These are phyloP conservation scores for Tichodroma muraria DNA, from an alignment of 2,113 vertebrate species.

Conservation along the genomic window DNA sequence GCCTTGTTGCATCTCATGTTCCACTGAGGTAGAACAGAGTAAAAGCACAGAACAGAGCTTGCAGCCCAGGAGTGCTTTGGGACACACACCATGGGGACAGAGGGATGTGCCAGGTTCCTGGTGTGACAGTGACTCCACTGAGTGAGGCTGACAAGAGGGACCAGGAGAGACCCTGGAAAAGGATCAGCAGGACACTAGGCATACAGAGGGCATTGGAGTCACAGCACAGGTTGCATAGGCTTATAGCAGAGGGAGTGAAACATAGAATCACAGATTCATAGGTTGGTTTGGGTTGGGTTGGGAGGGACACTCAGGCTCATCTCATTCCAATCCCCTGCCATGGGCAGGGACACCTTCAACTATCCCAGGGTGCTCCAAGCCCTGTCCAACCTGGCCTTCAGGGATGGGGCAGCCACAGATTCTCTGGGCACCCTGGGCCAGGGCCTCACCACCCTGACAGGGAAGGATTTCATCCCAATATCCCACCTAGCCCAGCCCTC, in stretches of 20 bases:
- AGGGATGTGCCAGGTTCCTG: not conserved
- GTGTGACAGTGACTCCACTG: not conserved
- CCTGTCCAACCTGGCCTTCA: fast-evolving
- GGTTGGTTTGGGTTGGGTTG: not conserved
- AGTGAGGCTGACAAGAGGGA: not conserved
- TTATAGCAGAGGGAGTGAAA: not conserved
- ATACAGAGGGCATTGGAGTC: fast-evolving
- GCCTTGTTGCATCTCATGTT: not conserved
- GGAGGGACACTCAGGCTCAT: not conserved
- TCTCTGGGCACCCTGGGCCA: not conserved
- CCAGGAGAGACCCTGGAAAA: not conserved
- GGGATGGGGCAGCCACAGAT: not conserved
- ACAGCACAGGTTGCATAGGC: not conserved
- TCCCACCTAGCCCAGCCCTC: not conserved
- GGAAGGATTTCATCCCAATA: not conserved
- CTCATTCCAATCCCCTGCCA: not conserved
- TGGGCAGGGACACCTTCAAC: not conserved
- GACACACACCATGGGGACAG: fast-evolving
- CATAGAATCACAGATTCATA: not conserved
- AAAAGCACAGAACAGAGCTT: not conserved
- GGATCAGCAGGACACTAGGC: not conserved
- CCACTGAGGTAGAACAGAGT: not conserved
- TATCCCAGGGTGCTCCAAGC: not conserved
- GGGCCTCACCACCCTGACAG: not conserved
- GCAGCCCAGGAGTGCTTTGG: not conserved